These are phyloP conservation scores for Drosophila imparisetae DNA, from an alignment of 2,888 invertebrate species.

Conservation along the genomic window DNA sequence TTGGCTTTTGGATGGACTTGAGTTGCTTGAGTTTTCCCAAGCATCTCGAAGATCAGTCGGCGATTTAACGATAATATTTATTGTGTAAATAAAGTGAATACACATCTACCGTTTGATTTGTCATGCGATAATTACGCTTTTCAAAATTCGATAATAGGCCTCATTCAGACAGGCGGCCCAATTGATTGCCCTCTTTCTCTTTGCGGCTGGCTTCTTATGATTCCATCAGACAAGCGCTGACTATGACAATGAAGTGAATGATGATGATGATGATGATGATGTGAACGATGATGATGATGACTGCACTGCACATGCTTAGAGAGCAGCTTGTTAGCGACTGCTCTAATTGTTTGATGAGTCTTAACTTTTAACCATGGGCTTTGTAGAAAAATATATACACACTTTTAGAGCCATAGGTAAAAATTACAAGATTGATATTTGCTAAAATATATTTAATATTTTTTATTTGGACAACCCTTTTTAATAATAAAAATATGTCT, in stretches of 20 bases:
- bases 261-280: constrained; percentile 18
- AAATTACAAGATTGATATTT: background rate
- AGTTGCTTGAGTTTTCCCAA: constrained; percentile 50
- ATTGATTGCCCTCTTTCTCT: constrained; percentile 43
- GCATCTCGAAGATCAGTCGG: constrained; percentile 32
- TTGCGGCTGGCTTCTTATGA: constrained; percentile 1
- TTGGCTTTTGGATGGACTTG: constrained; percentile 8
- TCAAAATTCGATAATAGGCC: constrained; percentile 77
- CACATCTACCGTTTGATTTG: constrained; percentile 70
- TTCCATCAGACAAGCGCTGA: constrained; percentile 24
- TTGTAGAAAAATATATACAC: background rate
- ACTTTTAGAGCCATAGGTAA: background rate
- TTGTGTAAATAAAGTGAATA: constrained; percentile 68
- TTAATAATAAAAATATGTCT: background rate
- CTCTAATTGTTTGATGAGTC: constrained; percentile 62
- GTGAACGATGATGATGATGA: constrained; percentile 40
- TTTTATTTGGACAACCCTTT: background rate
- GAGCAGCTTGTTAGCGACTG: constrained; percentile 58
- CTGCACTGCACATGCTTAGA: constrained; percentile 39
- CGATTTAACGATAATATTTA: constrained; percentile 65
- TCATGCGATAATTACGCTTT: constrained; percentile 79
- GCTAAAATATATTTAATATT: background rate
- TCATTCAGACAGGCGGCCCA: constrained; percentile 56
- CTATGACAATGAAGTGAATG: constrained; percentile 30
- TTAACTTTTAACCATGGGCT: constrained; percentile 14